Evolutionary conservation across 2,797 vertebrate genomes (phyloP).

Genomic region (Hydrophis major): DNA sequence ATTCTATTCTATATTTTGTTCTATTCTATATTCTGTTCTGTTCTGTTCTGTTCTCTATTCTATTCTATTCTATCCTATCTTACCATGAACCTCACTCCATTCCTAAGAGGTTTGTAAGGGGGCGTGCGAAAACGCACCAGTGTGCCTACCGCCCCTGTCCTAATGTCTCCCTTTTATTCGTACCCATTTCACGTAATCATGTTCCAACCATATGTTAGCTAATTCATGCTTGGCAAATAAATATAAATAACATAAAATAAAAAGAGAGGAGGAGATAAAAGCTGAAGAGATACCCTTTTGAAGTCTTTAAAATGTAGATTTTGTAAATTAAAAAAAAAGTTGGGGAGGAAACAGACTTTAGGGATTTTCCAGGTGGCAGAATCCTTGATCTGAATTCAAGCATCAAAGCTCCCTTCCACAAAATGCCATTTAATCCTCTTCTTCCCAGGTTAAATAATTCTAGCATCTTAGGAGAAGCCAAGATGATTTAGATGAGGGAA

Average conservation of each 20-base stretch:
- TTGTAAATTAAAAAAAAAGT: background rate
- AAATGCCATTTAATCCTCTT: background rate
- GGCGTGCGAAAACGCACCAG: rapidly evolving
- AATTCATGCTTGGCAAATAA: too few species aligned
- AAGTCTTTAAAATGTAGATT: background rate
- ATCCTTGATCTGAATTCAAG: background rate
- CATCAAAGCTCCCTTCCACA: background rate
- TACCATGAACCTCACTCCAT: too few species aligned
- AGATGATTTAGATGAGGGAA: background rate
- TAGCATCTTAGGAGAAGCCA: background rate
- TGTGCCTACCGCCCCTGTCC: too few species aligned
- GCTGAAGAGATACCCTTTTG: background rate
- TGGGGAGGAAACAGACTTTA: background rate
- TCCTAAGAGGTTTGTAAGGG: too few species aligned
- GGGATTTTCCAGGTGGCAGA: background rate
- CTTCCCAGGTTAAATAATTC: background rate
- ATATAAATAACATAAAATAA: too few species aligned
- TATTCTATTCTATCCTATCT: too few species aligned
- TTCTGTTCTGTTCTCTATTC: too few species aligned
- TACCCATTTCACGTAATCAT: too few species aligned
- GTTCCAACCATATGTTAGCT: too few species aligned
- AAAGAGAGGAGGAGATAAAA: background rate
- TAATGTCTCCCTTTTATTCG: too few species aligned
- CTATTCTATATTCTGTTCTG: too few species aligned
- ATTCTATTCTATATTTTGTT: too few species aligned